Conservation (phyloP, 2,113 vertebrate genomes). For the Indri indri region DNA sequence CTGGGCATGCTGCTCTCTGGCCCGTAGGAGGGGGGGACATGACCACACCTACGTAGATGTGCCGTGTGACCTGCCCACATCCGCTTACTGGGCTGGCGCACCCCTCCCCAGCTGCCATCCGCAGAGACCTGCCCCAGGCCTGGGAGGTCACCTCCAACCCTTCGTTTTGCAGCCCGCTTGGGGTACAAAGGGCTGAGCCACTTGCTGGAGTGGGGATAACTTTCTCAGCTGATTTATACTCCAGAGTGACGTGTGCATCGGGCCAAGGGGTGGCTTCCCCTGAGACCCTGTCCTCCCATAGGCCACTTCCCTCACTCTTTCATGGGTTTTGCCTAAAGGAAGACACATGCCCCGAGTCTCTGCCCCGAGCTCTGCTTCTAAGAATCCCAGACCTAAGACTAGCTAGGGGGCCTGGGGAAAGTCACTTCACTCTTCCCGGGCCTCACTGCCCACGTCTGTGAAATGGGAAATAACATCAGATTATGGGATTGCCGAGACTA, state of each 20-base stretch:
- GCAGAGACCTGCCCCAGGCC: background rate
- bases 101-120: background rate
- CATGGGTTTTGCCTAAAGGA: background rate
- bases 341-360: background rate
- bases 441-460: background rate
- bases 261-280: background rate
- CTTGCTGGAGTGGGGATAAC: background rate
- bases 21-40: too few species aligned
- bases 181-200: background rate
- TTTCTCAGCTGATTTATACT: background rate
- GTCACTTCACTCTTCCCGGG: background rate
- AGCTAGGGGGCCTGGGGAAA: background rate
- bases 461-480: rapidly evolving
- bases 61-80: too few species aligned
- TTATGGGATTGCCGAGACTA: background rate
- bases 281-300: background rate
- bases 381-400: background rate
- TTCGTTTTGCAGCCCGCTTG: background rate
- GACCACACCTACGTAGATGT: too few species aligned
- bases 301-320: background rate
- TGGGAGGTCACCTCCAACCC: background rate
- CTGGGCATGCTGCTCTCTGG: background rate
- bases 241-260: background rate
- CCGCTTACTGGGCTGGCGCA: background rate
- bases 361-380: background rate